phyloP scores from a whole-genome alignment of 1,140 invertebrate species.

The Zaprionus ornatus region DNA sequence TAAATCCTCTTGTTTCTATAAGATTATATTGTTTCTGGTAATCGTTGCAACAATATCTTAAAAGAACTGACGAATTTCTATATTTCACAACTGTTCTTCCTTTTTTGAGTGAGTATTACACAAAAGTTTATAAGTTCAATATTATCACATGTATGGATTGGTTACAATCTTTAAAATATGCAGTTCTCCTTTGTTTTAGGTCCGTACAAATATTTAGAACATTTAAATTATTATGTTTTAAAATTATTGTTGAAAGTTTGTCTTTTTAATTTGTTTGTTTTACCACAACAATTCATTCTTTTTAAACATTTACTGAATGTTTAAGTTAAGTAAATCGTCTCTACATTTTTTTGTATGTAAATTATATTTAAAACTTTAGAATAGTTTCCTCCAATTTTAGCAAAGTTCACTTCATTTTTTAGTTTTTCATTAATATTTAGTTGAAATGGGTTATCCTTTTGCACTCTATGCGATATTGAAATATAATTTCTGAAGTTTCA shows the following conservation, averaged over 20 bases:
- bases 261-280: too few species aligned
- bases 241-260: too few species aligned
- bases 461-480: not conserved
- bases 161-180: not conserved
- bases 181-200: not conserved
- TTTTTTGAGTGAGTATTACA: not conserved
- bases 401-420: not conserved
- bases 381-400: not conserved
- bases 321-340: accelerated
- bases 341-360: not conserved
- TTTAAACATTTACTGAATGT: too few species aligned
- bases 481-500: not conserved
- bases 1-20: not conserved
- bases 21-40: not conserved
- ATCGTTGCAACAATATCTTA: not conserved
- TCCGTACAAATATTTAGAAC: too few species aligned
- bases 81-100: not conserved
- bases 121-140: not conserved
- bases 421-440: not conserved
- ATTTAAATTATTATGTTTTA: too few species aligned
- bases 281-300: too few species aligned
- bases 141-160: not conserved
- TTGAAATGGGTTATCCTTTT: not conserved
- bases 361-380: not conserved
- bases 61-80: not conserved